Conservation (phyloP, 1,140 invertebrate species). For the Drosophila sucinea region DNA sequence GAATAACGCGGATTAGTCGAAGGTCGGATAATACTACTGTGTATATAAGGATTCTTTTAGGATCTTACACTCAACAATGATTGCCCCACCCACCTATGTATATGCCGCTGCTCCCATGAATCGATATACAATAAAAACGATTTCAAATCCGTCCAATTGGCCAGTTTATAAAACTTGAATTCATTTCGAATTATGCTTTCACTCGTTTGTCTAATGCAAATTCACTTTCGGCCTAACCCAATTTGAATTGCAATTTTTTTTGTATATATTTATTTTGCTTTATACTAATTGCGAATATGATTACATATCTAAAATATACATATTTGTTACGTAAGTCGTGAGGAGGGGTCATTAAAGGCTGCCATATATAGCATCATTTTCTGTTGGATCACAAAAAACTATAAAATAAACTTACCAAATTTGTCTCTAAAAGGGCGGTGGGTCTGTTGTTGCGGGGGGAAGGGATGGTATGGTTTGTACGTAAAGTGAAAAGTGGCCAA, state of each 20-base stretch:
- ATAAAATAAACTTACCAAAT: conserved; percentile 8
- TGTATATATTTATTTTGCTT: conserved; percentile 1
- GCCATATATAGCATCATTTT: conserved; percentile 4
- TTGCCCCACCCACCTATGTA: background rate
- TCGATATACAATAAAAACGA: conserved; percentile 46
- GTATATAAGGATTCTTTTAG: too few species aligned
- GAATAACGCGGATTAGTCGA: too few species aligned
- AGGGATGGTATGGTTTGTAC: background rate
- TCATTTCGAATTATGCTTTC: conserved; percentile 57
- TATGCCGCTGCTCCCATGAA: background rate
- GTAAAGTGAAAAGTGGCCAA: conserved; percentile 70
- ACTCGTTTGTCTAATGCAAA: conserved; percentile 14
- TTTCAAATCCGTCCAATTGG: conserved; percentile 38
- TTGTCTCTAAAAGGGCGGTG: conserved; percentile 3
- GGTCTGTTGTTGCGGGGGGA: background rate
- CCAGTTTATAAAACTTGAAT: conserved; percentile 23
- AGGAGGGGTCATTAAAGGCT: conserved; percentile 3
- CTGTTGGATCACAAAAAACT: conserved; percentile 7
- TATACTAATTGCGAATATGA: background rate
- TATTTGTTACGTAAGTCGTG: background rate
- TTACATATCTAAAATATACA: background rate
- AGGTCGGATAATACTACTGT: too few species aligned
- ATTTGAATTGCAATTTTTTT: background rate
- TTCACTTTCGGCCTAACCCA: background rate
- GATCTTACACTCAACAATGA: too few species aligned